Percentiles rank a stretch among this genome's conserved stretches.
Evolutionary conservation across 1,140 invertebrate species (phyloP).

Genomic region (Chrysopa pallens): DNA sequence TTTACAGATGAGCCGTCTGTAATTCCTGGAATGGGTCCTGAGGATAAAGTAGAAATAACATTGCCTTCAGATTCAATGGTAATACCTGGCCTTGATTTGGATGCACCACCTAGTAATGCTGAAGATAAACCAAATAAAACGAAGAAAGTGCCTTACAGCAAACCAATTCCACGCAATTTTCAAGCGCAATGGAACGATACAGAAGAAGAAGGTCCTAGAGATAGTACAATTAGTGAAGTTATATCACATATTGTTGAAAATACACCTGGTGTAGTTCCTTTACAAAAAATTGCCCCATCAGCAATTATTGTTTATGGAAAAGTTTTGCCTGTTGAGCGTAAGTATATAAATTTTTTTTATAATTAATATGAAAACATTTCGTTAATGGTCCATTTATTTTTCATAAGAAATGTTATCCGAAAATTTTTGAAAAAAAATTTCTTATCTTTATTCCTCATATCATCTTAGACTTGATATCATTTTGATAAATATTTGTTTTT

Average conservation of each 20-base stretch:
- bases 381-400: background rate
- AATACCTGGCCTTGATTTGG: slow-evolving; percentile 78
- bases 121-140: slow-evolving; percentile 43
- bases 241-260: slow-evolving; percentile 51
- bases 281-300: slow-evolving; percentile 50
- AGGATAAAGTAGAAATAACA: slow-evolving; percentile 64
- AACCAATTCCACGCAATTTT: slow-evolving; percentile 89
- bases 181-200: slow-evolving; percentile 90
- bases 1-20: slow-evolving; percentile 51
- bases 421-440: no score
- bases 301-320: slow-evolving; percentile 66
- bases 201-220: slow-evolving; percentile 29
- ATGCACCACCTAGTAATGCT: slow-evolving; percentile 41
- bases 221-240: slow-evolving; percentile 35
- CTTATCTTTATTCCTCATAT: no score
- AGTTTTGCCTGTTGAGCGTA: slow-evolving; percentile 52
- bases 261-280: slow-evolving; percentile 45
- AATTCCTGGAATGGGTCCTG: slow-evolving; percentile 90
- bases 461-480: no score
- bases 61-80: slow-evolving; percentile 34
- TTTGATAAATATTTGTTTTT: slow-evolving; percentile 10
- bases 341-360: slow-evolving; percentile 11
- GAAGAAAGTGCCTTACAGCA: slow-evolving; percentile 81
- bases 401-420: no score
- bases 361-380: background rate